Base-by-base conservation (phyloP, 2,888 invertebrate genomes). In the Drosophila leonis region DNA sequence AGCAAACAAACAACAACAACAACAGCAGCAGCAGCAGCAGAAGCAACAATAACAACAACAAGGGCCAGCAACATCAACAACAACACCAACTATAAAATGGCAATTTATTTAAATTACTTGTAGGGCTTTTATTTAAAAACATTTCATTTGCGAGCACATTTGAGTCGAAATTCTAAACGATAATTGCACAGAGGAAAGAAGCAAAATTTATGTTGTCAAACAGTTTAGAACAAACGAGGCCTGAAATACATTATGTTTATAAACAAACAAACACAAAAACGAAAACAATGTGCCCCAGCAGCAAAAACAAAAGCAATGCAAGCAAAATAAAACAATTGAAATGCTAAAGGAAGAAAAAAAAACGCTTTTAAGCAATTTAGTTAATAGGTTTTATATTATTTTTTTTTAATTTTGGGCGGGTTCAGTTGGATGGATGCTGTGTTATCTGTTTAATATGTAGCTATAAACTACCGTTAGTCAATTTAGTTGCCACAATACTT, bases 401-500 rank as follows among this genome's bases (percentile, higher is more conserved):
- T 49, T 69, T 51, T 27, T 39, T 37, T 54, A 9, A 4, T 49
- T 55, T 54, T 56, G 49, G 33, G 69, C 54, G 66, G 54, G 24
- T 52, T 64, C 41, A 39, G 54, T 65, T 51, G 62, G 29, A 60
- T 51, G 60, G 33, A 60, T 57, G 69, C 71, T 67, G 64, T 77
- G 52, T 67, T 65, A 71, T 65, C 48, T 73, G 62, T 71, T 67
- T 63, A 27, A 39, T 72, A 64, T 80, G 73, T 87, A 82, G 72
- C 64, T 81, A 83, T 42, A 35, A 24, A 76, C 65, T 80, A 83
- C 76, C 77, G 64, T 87, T 88, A 88, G 86, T 87, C 82, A 81
- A 77, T 87, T 87, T 88, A 88, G 88, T 87, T 87, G 88, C 86
- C 86, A 83, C 83, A 86, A 78, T 85, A 87, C 82, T 85, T 84